phyloP scores from a whole-genome alignment of 2,113 vertebrate genomes.

The Forbesichthys agassizii region DNA sequence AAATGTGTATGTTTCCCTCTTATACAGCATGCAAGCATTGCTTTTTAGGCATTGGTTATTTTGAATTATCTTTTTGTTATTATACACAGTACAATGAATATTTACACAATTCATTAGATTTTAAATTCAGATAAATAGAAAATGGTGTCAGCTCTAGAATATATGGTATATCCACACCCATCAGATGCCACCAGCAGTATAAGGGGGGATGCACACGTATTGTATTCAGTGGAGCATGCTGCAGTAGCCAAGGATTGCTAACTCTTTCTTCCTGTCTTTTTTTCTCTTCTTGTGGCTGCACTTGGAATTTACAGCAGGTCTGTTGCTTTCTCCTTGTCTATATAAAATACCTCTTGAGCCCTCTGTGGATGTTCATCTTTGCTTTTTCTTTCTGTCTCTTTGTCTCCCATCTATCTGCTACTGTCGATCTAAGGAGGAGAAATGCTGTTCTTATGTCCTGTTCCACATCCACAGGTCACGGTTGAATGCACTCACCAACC shows the following conservation, averaged over 20 bases:
- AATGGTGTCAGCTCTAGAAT: no score
- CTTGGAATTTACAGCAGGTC: constrained; percentile 71
- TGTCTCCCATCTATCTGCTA: constrained; percentile 16
- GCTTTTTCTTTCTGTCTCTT: constrained; percentile 17
- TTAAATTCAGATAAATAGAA: no score
- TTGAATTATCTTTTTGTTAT: no score
- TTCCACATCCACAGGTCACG: constrained; percentile 34
- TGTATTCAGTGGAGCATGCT: constrained; percentile 3
- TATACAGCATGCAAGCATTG: no score
- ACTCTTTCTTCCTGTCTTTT: constrained; percentile 34
- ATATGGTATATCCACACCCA: no score
- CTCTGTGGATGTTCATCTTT: constrained; percentile 29
- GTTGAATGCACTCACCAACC: constrained; percentile 35
- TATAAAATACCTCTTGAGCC: not conserved
- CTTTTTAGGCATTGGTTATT: no score
- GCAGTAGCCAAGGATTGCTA: constrained; percentile 22
- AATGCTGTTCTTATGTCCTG: constrained; percentile 27
- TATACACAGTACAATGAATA: no score
- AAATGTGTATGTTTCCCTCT: not conserved
- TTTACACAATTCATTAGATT: no score
- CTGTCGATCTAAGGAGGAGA: constrained; percentile 29
- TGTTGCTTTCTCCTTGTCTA: constrained; percentile 58
- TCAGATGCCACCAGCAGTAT: not conserved
- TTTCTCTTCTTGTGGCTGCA: constrained; percentile 61
- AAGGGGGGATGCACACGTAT: not conserved